These are phyloP conservation scores for Holothuria leucospilota DNA, from an alignment of 53 echinoderm and acorn worm species.

Conservation along the genomic window DNA sequence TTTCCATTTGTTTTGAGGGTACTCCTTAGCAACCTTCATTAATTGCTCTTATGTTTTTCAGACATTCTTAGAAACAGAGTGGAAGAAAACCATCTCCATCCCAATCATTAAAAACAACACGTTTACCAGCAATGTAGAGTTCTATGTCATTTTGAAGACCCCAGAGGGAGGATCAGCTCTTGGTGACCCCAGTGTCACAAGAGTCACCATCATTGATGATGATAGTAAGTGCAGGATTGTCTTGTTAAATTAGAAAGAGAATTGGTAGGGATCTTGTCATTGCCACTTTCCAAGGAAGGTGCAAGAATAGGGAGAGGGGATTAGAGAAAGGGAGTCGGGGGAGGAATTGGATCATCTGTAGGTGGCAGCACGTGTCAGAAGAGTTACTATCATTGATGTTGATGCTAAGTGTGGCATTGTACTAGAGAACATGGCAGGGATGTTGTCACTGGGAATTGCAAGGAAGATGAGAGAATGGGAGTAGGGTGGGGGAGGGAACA, in stretches of 20 bases:
- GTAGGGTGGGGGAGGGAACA: conserved; percentile 59
- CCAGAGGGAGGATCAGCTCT: conserved; percentile 79
- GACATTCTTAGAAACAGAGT: conserved; percentile 92
- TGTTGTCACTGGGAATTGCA: too few species aligned
- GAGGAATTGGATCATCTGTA: conserved; percentile 56
- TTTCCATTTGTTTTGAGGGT: too few species aligned
- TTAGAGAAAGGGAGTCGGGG: conserved; percentile 36
- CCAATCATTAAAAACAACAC: conserved; percentile 97
- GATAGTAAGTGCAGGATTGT: conserved; percentile 72
- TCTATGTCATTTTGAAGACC: conserved; percentile 91
- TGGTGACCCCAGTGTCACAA: conserved; percentile 93
- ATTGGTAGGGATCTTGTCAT: too few species aligned
- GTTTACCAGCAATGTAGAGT: conserved; percentile 94
- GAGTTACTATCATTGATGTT: conserved; percentile 92
- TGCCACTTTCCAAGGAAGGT: too few species aligned
- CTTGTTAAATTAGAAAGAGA: not conserved
- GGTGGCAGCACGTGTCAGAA: conserved; percentile 85
- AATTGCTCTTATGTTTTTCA: not conserved
- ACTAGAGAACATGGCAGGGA: too few species aligned
- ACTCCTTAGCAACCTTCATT: too few species aligned
- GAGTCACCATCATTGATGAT: conserved; percentile 98
- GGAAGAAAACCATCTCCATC: conserved; percentile 81
- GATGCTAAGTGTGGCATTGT: conserved; percentile 63
- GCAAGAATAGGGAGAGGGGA: too few species aligned
- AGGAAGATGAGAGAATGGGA: too few species aligned